Evolutionary conservation across 2,113 vertebrate genomes (phyloP), one percentile per base, ranked within the genome.

Genomic region (Oxyruncus cristatus): DNA sequence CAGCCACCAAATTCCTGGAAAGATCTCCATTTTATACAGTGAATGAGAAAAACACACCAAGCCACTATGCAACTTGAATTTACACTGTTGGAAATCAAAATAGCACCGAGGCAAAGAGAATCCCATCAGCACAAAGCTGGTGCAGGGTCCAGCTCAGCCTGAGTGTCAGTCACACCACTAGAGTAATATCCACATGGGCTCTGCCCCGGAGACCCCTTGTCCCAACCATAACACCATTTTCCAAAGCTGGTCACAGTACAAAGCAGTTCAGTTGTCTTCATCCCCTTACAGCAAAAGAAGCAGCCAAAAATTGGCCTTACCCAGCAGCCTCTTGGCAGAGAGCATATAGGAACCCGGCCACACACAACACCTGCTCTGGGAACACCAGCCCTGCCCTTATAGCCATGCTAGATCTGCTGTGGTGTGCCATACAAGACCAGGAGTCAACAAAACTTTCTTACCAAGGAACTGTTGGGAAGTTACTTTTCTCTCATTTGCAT

Each of bases 281-380:
- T 20, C 47, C 68, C 65, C 33, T 59, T 16, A 52, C 17, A 89
- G 49, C 9, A 61, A 56, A 63, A 65, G 15, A 2, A 59, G 24
- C 23, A 81, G 27, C 33, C 59, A 56, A 56, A 75, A 82, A 49
- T 2, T 3, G 2, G 14, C 13, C 19, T 75, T 37, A 49, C 8
- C 24, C 53, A 67, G 46, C 27, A 65, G 39, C 3, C 1, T 53
- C 41, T 24, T 16, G 12, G 17, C 62, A 89, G 28, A 85, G 52
- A 62, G 1, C 5, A 4, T 0, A 2, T 0, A 7, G 4, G 35
- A 68, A n/a, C 27, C n/a, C 52, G 46, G 23, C 32, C 32, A 32
- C 2, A 1, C 17, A 8, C 1, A 1, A 4, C 18, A 12, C 8
- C 26, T 39, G 17, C 77, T 55, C 19, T n/a, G 21, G 52, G 21